Conservation (phyloP, 2,113 vertebrate genomes). For the Sphaerodactylus townsendi region DNA sequence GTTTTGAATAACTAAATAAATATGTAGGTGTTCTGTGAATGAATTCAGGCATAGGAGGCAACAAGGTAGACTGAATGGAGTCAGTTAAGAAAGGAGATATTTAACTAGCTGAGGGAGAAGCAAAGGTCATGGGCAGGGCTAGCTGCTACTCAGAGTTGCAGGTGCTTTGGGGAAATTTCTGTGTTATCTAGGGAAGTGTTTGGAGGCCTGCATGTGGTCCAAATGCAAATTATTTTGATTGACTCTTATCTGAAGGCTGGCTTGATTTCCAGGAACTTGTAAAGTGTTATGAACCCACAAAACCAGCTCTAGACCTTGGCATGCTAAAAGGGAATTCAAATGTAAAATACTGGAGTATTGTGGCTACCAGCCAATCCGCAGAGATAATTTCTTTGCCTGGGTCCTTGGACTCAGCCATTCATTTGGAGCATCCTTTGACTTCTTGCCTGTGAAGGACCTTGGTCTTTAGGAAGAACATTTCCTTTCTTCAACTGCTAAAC, state of each 20-base stretch:
- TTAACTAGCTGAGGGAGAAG: too few species aligned
- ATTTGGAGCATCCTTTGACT: constrained; percentile 50
- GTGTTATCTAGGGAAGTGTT: neutral
- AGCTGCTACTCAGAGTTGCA: neutral
- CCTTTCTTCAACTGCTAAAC: constrained; percentile 53
- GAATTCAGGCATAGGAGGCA: too few species aligned
- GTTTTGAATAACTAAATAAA: too few species aligned
- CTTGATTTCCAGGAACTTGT: constrained; percentile 12
- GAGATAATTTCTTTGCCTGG: constrained; percentile 24
- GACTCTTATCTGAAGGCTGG: neutral
- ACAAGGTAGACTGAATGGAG: too few species aligned
- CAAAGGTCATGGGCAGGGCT: neutral
- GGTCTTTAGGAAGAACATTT: constrained; percentile 44
- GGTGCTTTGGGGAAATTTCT: neutral
- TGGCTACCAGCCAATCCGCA: constrained; percentile 29
- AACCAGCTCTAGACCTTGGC: constrained; percentile 35
- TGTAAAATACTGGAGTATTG: constrained; percentile 46
- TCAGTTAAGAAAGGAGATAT: too few species aligned
- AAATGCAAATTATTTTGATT: neutral
- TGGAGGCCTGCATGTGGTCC: neutral
- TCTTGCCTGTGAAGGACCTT: constrained; percentile 46
- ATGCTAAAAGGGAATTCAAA: constrained; percentile 24
- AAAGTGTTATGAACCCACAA: neutral
- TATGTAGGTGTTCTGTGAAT: too few species aligned
- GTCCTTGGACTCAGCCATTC: constrained; percentile 37